phyloP scores from a whole-genome alignment of 2,797 vertebrate genomes.

The Galago senegalensis region DNA sequence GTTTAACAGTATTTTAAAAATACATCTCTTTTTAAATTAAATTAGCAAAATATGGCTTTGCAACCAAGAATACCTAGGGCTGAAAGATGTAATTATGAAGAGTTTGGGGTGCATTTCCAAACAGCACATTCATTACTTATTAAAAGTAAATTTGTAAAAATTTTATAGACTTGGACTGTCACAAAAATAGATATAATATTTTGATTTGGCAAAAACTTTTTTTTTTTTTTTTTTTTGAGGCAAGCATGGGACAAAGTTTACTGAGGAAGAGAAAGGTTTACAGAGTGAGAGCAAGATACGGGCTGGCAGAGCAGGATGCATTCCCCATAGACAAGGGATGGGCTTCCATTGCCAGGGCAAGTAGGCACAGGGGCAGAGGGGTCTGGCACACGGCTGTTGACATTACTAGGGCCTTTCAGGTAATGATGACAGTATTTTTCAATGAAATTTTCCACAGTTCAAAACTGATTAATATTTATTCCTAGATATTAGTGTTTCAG shows the following conservation, averaged over 20 bases:
- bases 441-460: constrained; percentile 8
- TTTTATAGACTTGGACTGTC: neutral
- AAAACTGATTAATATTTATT: constrained; percentile 41
- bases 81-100: neutral
- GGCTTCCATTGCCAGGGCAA: too few relatives aligned
- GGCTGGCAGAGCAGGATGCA: too few relatives aligned
- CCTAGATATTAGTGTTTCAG: constrained; percentile 13
- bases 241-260: too few relatives aligned
- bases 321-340: too few relatives aligned
- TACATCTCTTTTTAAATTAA: neutral
- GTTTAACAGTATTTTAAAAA: neutral
- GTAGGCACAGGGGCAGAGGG: too few relatives aligned
- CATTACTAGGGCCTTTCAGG: neutral
- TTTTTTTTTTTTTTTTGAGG: too few relatives aligned
- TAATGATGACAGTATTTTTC: constrained; percentile 23
- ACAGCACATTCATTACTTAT: neutral
- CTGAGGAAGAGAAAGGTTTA: too few relatives aligned
- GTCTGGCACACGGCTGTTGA: too few relatives aligned
- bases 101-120: neutral
- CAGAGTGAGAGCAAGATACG: too few relatives aligned
- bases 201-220: neutral
- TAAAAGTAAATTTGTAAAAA: neutral
- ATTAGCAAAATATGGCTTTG: neutral
- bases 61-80: neutral
- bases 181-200: constrained; percentile 25